These are phyloP conservation scores for Decapterus maruadsi DNA, from an alignment of 2,797 vertebrate species.

Conservation along the genomic window DNA sequence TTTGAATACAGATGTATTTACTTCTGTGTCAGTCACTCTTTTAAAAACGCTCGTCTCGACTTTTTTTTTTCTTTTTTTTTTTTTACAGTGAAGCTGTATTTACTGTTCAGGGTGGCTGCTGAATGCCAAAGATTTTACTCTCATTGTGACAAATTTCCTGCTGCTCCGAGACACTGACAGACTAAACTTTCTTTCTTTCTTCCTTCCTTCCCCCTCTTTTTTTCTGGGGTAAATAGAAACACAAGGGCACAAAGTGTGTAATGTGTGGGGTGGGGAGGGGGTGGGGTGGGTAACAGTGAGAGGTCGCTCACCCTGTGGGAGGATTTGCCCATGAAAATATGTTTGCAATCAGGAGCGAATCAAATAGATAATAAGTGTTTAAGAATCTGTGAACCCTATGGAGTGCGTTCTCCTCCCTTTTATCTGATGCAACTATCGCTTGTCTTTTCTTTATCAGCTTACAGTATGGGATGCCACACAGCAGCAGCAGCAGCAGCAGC, in stretches of 20 bases:
- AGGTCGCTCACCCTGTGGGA: conserved; percentile 75
- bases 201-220: background rate
- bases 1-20: conserved; percentile 61
- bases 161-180: conserved; percentile 51
- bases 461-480: conserved; percentile 75
- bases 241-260: conserved; percentile 75
- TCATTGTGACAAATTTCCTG: conserved; percentile 58
- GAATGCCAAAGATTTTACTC: conserved; percentile 55
- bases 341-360: conserved; percentile 85
- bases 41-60: conserved; percentile 41
- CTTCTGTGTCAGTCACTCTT: conserved; percentile 51
- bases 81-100: conserved; percentile 48
- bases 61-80: background rate
- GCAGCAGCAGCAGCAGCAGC: conserved; percentile 33
- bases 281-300: conserved; percentile 40
- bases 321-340: conserved; percentile 86
- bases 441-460: conserved; percentile 82
- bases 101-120: conserved; percentile 29
- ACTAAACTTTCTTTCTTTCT: conserved; percentile 55
- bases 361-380: conserved; percentile 87
- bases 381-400: conserved; percentile 84
- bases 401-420: conserved; percentile 70
- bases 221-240: conserved; percentile 75
- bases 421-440: conserved; percentile 81
- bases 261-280: conserved; percentile 4